Evolutionary conservation across 2,113 vertebrate species (phyloP), one percentile per base, ranked within the genome.

Genomic region (Archilochus colubris): DNA sequence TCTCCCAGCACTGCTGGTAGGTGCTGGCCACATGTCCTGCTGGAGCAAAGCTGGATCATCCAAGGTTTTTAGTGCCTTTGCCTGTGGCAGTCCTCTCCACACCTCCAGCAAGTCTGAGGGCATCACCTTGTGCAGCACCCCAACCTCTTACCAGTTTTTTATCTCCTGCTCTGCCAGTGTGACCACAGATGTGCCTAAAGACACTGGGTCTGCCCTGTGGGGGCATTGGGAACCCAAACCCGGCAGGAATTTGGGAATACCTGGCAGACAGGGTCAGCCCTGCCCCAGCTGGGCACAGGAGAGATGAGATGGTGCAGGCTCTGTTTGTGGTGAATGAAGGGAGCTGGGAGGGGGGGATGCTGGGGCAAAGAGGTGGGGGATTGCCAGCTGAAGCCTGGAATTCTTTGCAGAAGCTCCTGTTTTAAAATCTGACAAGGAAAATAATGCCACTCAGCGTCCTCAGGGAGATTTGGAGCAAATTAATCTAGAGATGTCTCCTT

Each of bases 121-220:
- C 48, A 72, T 85, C 4, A 1, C 33, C 38, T 62, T 0, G 0
- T 69, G n/a, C 36, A n/a, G 38, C 13, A 1, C 22, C 14, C 3
- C 54, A 64, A 6, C 64, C 69, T 75, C 82, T 62, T 48, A 40
- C 1, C 40, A 38, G 23, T 38, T 67, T 85, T 38, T 58, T 10
- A 5, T 66, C 64, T 27, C 44, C 20, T 38, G 51, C 67, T 62
- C 38, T 44, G 63, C n/a, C 21, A 22, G 25, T 16, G 19, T 62
- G 51, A 36, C 66, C 79, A 33, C 7, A 9, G 54, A 17, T 30
- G 5, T 27, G 33, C 55, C 53, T 43, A 38, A 24, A 86, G 28
- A 61, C 4, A 2, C 17, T 10, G 31, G 6, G 7, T 53, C 61
- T 59, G 54, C 31, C 21, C 63, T 64, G 53, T 21, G 59, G 83